These are phyloP conservation scores for Lucilia sericata DNA, from an alignment of 1,140 invertebrate species.

Conservation along the genomic window DNA sequence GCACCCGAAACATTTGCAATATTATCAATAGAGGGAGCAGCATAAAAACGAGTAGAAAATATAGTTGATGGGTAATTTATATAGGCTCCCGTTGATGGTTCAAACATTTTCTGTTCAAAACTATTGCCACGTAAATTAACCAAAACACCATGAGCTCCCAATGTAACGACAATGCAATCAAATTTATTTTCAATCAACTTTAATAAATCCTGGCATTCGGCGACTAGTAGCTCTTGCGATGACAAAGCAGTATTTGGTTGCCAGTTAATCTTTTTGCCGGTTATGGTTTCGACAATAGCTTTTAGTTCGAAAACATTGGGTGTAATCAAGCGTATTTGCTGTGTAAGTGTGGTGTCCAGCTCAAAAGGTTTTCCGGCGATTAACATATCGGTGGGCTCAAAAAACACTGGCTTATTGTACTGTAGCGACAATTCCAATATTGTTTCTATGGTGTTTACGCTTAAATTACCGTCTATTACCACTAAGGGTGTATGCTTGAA, in stretches of 20 bases:
- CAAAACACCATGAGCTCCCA: slow-evolving; percentile 71
- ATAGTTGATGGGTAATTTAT: slow-evolving; percentile 43
- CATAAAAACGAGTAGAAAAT: slow-evolving; percentile 67
- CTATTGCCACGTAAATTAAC: slow-evolving; percentile 61
- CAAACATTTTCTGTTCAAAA: slow-evolving; percentile 52
- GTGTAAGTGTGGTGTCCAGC: slow-evolving; percentile 55
- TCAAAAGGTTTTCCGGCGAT: slow-evolving; percentile 73
- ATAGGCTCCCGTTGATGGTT: slow-evolving; percentile 23
- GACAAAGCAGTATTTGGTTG: not conserved
- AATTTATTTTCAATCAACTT: slow-evolving; percentile 61
- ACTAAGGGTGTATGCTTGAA: slow-evolving; percentile 77
- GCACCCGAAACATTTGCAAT: slow-evolving; percentile 76
- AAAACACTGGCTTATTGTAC: slow-evolving; percentile 77
- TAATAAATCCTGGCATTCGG: slow-evolving; percentile 52
- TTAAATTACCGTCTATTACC: slow-evolving; percentile 85
- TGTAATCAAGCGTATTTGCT: slow-evolving; percentile 73
- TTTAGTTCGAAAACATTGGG: slow-evolving; percentile 81
- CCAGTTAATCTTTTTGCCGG: not conserved
- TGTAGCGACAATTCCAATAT: slow-evolving; percentile 74
- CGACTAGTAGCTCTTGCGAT: slow-evolving; percentile 45
- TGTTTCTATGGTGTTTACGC: slow-evolving; percentile 75
- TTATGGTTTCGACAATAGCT: slow-evolving; percentile 68
- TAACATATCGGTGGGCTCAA: slow-evolving; percentile 76
- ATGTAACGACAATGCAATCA: slow-evolving; percentile 72
- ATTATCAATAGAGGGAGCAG: slow-evolving; percentile 63